Evolutionary conservation across 2,113 vertebrate genomes (phyloP), one percentile per base, ranked within the genome.

Genomic region (Clarias macrocephalus): DNA sequence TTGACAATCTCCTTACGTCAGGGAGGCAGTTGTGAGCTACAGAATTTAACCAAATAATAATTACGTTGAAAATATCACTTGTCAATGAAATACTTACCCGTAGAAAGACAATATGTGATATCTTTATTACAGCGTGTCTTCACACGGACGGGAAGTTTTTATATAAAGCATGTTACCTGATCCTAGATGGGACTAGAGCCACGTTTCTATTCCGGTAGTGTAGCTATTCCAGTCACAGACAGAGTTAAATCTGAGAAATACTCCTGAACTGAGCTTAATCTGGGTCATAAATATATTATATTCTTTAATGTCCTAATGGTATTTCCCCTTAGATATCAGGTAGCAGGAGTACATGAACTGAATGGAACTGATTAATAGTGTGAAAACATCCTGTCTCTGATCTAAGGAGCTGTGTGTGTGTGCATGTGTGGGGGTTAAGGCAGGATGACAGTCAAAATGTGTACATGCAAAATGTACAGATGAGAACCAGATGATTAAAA

Each of bases 31-130:
- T 80, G 89, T 88, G 80, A 77, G 85, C 83, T 72, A 70, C 83
- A 87, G 83, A 37, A 88, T 88, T 87, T 86, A 89, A 83, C 1
- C 5, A 5, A 4, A 48, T 48, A 48, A 7, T 6, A 48, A 48
- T 54, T 91, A 84, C 86, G 83, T 81, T 59, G 77, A 3, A n/a
- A 54, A 54, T 10, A 23, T 25, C 18, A 80, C 52, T 70, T 66
- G 86, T 81, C 72, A 82, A n/a, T 75, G 85, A 89, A 89, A 88
- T 85, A 84, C 76, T 90, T 85, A 89, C 87, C 85, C 86, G 56
- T 90, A 86, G 86, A 90, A 82, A 89, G 21, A 82, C 65, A 86
- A 77, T 59, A n/a, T 86, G 48, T 83, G 37, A 80, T 11, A 60
- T 62, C 70, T 81, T 48, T 79, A 72, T 66, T 85, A 70, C 77